phyloP scores from a whole-genome alignment of 2,113 vertebrate species.

The Pogonocichla stellata region DNA sequence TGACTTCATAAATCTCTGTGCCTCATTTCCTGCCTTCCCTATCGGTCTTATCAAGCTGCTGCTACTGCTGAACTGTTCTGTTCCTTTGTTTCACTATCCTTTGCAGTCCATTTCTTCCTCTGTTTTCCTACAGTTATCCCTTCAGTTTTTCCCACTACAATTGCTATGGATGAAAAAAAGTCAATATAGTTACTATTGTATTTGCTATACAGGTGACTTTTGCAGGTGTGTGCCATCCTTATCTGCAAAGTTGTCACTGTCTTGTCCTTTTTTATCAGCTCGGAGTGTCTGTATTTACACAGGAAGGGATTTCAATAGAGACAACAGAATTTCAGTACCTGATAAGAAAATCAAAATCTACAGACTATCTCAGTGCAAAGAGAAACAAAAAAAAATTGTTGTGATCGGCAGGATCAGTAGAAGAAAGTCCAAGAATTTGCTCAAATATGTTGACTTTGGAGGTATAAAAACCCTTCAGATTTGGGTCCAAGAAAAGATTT shows the following conservation, averaged over 20 bases:
- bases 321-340: not conserved
- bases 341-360: not conserved
- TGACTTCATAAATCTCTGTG: not conserved
- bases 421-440: constrained; percentile 6
- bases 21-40: not conserved
- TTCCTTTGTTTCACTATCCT: not conserved
- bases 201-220: not conserved
- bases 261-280: not conserved
- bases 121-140: not conserved
- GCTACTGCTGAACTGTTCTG: not conserved
- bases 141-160: not conserved
- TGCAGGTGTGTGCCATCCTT: not conserved
- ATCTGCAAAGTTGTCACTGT: not conserved
- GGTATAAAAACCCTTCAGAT: not conserved
- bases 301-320: not conserved
- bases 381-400: not conserved
- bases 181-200: not conserved
- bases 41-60: not conserved
- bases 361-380: not conserved
- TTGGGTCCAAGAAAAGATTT: constrained; percentile 13
- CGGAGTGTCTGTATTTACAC: not conserved
- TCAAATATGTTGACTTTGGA: constrained; percentile 41
- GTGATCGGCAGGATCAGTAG: not conserved
- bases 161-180: not conserved
- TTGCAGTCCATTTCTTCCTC: no score